Evolutionary conservation across 1,140 invertebrate genomes (phyloP), one percentile per base, ranked within the genome.

Genomic region (Pectinophora gossypiella): DNA sequence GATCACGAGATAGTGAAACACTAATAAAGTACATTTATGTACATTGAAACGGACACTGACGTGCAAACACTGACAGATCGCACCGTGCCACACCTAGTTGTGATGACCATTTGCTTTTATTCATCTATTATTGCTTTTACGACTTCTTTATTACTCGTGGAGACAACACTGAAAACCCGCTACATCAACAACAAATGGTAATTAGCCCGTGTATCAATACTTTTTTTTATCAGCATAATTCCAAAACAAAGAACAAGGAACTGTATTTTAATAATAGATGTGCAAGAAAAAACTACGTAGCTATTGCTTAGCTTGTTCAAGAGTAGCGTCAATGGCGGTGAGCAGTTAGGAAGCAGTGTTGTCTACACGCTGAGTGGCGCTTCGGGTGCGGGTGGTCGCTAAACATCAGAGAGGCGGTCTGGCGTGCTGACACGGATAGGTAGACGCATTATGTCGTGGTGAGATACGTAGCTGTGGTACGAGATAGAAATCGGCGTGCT

Each of bases 51-150:
- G n/a, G 59, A 68, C 63, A 76, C 74, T 49, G 58, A 56, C 57
- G 74, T 72, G 68, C 73, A 65, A 58, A 64, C 61, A 66, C 62
- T 67, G 70, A 67, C 61, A 64, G 50, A 56, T 68, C 61, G 72
- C 72, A 75, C 74, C 65, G 78, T 84, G 78, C 75, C 80, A 80
- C 76, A 75, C 70, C 59, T 69, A 80, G 72, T 80, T 86, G 83
- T 86, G 83, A 84, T 86, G 83, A 81, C 27, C 1, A 63, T 75
- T 76, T 80, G 68, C 71, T 68, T 78, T 63, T 55, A 76, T 67
- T 73, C 56, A 67, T 78, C 74, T 78, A 78, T 79, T 79, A 84
- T 80, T 15, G 12, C 27, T 32, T 32, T 32, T 32, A 20, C 13
- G 20, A n/a, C n/a, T n/a, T n/a, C n/a, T n/a, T 19, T 20, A n/a